Evolutionary conservation across 2,797 vertebrate species (phyloP).

Genomic region (Pangasius sanitwongsei): DNA sequence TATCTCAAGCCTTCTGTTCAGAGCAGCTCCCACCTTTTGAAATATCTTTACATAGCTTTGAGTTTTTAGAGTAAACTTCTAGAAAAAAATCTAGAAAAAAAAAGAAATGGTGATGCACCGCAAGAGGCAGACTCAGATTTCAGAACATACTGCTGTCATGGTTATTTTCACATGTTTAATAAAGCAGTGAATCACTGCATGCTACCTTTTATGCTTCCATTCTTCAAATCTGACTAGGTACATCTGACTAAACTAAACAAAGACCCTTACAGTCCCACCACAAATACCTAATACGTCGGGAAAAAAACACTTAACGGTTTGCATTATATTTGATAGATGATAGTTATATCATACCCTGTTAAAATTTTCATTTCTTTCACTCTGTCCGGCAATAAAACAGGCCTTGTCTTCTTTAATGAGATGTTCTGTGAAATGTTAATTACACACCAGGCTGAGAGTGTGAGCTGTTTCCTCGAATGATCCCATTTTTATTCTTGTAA

Average conservation of each 20-base stretch:
- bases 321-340: constrained; percentile 52
- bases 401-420: constrained; percentile 71
- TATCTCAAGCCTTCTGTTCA: neutral
- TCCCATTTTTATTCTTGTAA: constrained; percentile 75
- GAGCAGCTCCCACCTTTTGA: neutral
- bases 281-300: constrained; percentile 40
- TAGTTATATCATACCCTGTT: constrained; percentile 53
- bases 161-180: neutral
- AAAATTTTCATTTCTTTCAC: constrained; percentile 54
- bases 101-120: neutral
- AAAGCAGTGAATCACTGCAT: constrained; percentile 18
- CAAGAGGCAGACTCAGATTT: constrained; percentile 5
- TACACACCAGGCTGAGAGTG: constrained; percentile 66
- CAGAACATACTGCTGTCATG: constrained; percentile 25
- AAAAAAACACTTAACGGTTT: constrained; percentile 50
- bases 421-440: constrained; percentile 76
- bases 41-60: neutral
- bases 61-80: constrained; percentile 2
- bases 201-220: neutral
- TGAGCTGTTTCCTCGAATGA: constrained; percentile 70
- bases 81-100: neutral
- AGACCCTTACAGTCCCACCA: constrained; percentile 15
- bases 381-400: constrained; percentile 49
- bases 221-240: neutral
- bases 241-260: neutral